Evolutionary conservation across 2,113 vertebrate genomes (phyloP).

Genomic region (Rhabdomys dilectus): DNA sequence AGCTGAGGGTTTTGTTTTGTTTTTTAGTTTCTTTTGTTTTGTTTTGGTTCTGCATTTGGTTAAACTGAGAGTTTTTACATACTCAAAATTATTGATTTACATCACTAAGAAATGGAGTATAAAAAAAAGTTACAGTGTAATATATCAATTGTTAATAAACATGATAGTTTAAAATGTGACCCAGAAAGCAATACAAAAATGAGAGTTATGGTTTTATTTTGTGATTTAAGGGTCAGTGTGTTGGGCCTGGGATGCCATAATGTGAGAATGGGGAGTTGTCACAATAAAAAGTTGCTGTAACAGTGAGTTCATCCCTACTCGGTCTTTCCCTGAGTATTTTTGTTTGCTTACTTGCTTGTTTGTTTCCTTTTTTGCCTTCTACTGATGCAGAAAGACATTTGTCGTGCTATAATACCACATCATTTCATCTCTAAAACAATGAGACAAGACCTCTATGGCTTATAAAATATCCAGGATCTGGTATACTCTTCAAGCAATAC

Average conservation of each 20-base stretch:
- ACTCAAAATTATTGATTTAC: neutral
- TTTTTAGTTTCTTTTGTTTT: neutral
- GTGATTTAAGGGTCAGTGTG: too few species aligned
- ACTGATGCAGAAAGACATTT: neutral
- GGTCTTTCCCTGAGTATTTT: neutral
- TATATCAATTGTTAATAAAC: neutral
- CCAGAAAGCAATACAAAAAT: neutral
- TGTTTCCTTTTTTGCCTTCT: neutral
- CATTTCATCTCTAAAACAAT: neutral
- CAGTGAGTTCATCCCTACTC: neutral
- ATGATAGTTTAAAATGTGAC: neutral
- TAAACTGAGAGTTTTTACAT: neutral
- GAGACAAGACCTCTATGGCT: neutral
- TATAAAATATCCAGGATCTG: neutral
- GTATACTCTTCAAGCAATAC: neutral
- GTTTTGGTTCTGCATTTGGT: neutral
- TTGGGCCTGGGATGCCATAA: accelerated
- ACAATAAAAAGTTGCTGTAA: neutral
- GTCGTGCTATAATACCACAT: accelerated
- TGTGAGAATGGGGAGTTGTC: too few species aligned
- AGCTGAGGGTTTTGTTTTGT: neutral
- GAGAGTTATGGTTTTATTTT: neutral
- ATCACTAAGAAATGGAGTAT: neutral
- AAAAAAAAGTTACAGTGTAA: neutral
- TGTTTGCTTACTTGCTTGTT: neutral